Evolutionary conservation across 2,797 vertebrate species (phyloP).

Genomic region (Hafferia zeledoni): DNA sequence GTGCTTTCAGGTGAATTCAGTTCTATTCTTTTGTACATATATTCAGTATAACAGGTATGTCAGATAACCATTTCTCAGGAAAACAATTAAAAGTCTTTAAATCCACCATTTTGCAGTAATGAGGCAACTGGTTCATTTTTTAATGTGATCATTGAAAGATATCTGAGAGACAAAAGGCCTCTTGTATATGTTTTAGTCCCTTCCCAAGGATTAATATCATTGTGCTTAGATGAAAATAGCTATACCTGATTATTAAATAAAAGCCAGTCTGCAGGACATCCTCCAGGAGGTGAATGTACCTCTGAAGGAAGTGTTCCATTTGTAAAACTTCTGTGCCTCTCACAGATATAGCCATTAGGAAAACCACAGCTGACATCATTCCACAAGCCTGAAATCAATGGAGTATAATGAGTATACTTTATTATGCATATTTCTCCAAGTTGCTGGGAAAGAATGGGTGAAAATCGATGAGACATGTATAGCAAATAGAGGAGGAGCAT

Average conservation of each 20-base stretch:
- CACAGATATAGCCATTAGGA: conserved; percentile 86
- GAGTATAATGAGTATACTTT: neutral
- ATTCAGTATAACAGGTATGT: neutral
- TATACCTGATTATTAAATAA: conserved; percentile 85
- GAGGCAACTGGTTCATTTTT: neutral
- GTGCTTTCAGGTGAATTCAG: neutral
- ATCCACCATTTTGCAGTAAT: neutral
- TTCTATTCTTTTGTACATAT: neutral
- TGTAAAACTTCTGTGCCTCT: conserved; percentile 78
- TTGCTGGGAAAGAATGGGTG: neutral
- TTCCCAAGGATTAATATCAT: neutral
- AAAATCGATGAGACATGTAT: neutral
- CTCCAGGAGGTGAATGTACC: conserved; percentile 67
- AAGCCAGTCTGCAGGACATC: conserved; percentile 86
- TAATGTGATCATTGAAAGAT: neutral
- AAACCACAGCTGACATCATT: conserved; percentile 90
- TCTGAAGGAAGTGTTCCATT: conserved; percentile 81
- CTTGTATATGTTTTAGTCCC: neutral
- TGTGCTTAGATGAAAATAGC: neutral
- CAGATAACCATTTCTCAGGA: neutral
- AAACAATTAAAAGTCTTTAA: neutral
- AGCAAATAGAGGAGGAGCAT: neutral
- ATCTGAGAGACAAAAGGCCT: neutral
- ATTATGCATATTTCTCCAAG: neutral
- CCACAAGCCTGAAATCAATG: conserved; percentile 81